These are phyloP conservation scores for Morone saxatilis DNA, from an alignment of 2,113 vertebrate genomes.

Conservation along the genomic window DNA sequence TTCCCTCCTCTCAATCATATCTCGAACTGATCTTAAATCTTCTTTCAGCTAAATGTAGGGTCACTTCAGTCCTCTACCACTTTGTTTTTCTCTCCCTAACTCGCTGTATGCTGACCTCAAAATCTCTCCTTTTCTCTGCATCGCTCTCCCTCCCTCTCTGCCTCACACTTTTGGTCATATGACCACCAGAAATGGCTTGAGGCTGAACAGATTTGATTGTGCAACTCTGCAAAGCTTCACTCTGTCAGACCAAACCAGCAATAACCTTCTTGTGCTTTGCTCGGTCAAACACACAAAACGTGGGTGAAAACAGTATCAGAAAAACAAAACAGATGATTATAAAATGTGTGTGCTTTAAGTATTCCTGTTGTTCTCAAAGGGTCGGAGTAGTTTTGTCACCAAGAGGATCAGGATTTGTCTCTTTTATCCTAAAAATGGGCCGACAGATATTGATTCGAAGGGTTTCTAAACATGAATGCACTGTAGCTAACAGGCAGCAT, in stretches of 20 bases:
- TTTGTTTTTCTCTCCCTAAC: constrained; percentile 9
- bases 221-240: constrained; percentile 53
- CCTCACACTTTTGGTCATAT: constrained; percentile 61
- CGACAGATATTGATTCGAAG: not conserved
- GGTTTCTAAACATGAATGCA: not conserved
- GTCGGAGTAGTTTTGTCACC: not conserved
- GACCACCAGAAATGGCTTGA: constrained; percentile 44
- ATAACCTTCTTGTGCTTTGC: not conserved
- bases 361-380: not conserved
- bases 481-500: not conserved
- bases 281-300: not conserved
- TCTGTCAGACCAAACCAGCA: not conserved
- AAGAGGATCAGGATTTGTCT: not conserved
- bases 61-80: not conserved
- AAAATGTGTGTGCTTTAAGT: not conserved
- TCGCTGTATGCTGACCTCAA: not conserved
- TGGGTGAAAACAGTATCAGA: not conserved
- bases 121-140: constrained; percentile 1
- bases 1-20: not conserved
- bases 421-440: not conserved
- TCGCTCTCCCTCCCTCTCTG: not conserved
- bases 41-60: not conserved
- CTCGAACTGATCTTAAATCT: not conserved
- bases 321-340: not conserved
- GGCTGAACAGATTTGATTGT: constrained; percentile 60